phyloP scores from a whole-genome alignment of 2,113 vertebrate genomes.

The Cromileptes altivelis region DNA sequence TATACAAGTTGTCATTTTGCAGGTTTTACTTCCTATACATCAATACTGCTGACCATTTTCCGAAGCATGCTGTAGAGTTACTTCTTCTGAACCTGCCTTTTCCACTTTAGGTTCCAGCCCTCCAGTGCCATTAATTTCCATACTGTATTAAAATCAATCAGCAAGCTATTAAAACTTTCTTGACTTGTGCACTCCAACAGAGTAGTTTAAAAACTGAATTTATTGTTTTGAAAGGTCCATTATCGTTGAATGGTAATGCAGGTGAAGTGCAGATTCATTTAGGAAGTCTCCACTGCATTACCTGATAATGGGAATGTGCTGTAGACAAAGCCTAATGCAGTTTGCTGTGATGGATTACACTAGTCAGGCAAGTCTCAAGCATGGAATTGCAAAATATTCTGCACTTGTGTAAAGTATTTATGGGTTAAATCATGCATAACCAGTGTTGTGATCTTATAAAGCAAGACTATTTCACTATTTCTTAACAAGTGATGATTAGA shows the following conservation, averaged over 20 bases:
- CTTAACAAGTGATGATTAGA: neutral
- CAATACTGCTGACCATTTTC: neutral
- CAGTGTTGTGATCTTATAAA: neutral
- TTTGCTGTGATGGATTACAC: slow-evolving; percentile 11
- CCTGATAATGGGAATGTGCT: slow-evolving; percentile 14
- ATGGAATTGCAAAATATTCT: neutral
- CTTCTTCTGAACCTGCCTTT: neutral
- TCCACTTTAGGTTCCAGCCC: neutral
- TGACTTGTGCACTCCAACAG: neutral
- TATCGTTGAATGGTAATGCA: slow-evolving; percentile 17
- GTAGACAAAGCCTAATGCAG: neutral
- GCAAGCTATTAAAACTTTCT: slow-evolving; percentile 1
- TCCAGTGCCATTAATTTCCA: too few relatives aligned
- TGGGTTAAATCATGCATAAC: neutral
- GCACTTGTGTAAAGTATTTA: neutral
- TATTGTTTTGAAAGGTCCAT: slow-evolving; percentile 42
- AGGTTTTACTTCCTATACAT: neutral
- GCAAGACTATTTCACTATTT: too few relatives aligned
- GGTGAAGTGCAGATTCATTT: slow-evolving; percentile 34
- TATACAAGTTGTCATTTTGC: too few relatives aligned
- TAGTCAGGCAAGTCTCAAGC: neutral
- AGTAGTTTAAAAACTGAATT: neutral
- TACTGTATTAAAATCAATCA: neutral
- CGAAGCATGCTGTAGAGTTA: neutral
- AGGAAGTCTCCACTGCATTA: neutral